A percentile compares a stretch with the other conserved stretches of the same genome.
phyloP scores from a whole-genome alignment of 2,888 invertebrate species.

The Eueremaeus valkanovi region DNA sequence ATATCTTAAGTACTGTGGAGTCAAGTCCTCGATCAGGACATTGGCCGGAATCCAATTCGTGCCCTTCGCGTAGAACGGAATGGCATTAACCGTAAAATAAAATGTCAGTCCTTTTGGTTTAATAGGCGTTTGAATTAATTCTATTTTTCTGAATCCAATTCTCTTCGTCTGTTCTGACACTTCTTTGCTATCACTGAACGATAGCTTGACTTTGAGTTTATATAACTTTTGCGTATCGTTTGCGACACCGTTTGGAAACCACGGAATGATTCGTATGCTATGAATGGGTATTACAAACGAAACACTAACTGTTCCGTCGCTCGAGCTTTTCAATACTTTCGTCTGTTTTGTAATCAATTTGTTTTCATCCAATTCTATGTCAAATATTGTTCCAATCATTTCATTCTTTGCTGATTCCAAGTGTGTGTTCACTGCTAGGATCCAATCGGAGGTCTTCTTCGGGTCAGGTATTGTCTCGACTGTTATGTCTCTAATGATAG shows the following conservation, averaged over 20 bases:
- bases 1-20: slow-evolving; percentile 58
- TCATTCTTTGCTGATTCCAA: neutral
- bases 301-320: neutral
- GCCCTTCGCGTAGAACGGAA: slow-evolving; percentile 89
- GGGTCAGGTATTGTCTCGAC: slow-evolving; percentile 48
- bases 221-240: slow-evolving; percentile 33
- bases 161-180: slow-evolving; percentile 48
- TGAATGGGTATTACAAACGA: neutral
- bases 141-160: slow-evolving; percentile 80
- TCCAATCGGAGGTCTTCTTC: slow-evolving; percentile 33
- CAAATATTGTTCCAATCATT: neutral
- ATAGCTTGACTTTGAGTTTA: slow-evolving; percentile 8
- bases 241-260: slow-evolving; percentile 40
- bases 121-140: slow-evolving; percentile 64
- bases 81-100: slow-evolving; percentile 77
- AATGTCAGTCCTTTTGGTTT: slow-evolving; percentile 61
- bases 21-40: slow-evolving; percentile 71
- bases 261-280: slow-evolving; percentile 20
- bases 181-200: too few species aligned
- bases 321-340: neutral
- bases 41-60: slow-evolving; percentile 88
- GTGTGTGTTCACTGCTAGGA: slow-evolving; percentile 29
- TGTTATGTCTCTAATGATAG: slow-evolving; percentile 61
- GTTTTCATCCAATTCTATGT: neutral
- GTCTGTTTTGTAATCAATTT: neutral